These are phyloP conservation scores for Brachirus orientalis DNA, from an alignment of 2,113 vertebrate species.

Conservation along the genomic window DNA sequence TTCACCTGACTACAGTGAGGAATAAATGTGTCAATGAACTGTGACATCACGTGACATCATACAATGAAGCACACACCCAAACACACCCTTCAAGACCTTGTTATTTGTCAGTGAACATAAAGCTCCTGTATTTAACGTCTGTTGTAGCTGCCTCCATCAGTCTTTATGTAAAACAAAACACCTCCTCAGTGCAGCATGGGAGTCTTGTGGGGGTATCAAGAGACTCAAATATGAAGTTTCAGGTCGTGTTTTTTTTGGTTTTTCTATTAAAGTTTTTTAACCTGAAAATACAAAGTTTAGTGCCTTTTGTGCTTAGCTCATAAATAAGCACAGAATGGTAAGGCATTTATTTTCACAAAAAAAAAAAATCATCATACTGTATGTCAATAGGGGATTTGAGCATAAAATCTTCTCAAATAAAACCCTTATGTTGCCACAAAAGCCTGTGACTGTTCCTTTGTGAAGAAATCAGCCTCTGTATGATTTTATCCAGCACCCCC, in stretches of 20 bases:
- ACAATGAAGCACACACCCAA: too few species aligned
- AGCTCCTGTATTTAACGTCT: too few species aligned
- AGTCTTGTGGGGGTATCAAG: too few species aligned
- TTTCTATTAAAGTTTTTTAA: too few species aligned
- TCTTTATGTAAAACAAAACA: too few species aligned
- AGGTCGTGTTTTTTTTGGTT: too few species aligned
- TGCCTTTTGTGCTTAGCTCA: constrained; percentile 36
- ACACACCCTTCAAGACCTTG: too few species aligned
- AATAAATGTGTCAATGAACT: background rate
- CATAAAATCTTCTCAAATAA: background rate
- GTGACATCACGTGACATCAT: constrained; percentile 1
- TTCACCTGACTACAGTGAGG: background rate
- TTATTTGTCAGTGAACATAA: too few species aligned
- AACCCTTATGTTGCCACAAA: constrained; percentile 8
- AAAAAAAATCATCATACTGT: background rate
- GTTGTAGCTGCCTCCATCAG: too few species aligned
- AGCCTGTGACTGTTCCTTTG: constrained; percentile 2
- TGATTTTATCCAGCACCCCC: constrained; percentile 5
- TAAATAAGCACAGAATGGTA: constrained; percentile 6
- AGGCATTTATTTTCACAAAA: background rate
- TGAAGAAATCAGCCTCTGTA: constrained; percentile 15
- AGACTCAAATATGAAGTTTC: too few species aligned
- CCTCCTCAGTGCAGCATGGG: too few species aligned
- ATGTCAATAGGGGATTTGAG: constrained; percentile 5
- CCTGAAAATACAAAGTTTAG: constrained; percentile 1